Conservation (phyloP, 2,888 invertebrate species). For the Priocnemis perturbator region DNA sequence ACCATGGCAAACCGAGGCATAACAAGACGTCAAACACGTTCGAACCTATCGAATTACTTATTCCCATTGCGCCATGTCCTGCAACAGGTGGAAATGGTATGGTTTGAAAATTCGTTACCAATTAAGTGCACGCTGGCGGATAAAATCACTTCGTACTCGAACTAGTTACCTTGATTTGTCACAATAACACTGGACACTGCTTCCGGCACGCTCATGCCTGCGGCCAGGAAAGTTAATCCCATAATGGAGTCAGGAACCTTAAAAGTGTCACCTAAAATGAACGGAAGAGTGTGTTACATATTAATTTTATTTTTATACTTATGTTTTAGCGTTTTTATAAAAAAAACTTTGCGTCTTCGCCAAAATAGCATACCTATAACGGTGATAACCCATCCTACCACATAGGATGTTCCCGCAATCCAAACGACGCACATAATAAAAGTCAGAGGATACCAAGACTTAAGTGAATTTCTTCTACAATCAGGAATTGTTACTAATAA, state of each 20-base stretch:
- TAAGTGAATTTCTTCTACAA: constrained; percentile 80
- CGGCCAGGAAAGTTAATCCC: constrained; percentile 89
- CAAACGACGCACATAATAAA: constrained; percentile 89
- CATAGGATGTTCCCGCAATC: constrained; percentile 88
- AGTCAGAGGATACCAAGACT: constrained; percentile 79
- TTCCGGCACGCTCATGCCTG: constrained; percentile 91
- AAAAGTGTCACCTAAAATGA: constrained; percentile 82
- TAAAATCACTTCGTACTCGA: background rate
- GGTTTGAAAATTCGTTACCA: too few species aligned
- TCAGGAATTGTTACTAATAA: constrained; percentile 88
- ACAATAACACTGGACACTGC: constrained; percentile 91
- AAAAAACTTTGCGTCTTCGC: background rate
- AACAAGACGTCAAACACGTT: constrained; percentile 89
- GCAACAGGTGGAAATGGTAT: constrained; percentile 14
- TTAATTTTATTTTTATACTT: background rate
- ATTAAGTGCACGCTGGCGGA: background rate
- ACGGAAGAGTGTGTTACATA: background rate
- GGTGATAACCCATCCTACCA: constrained; percentile 92
- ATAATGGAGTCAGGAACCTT: constrained; percentile 90
- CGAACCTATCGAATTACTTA: constrained; percentile 88
- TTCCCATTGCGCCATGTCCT: constrained; percentile 87
- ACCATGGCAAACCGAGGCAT: constrained; percentile 87
- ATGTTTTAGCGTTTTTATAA: background rate
- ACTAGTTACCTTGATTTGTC: constrained; percentile 85
- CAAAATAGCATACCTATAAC: constrained; percentile 81